Conservation (phyloP, 2,888 invertebrate genomes). For the Erannis defoliaria region DNA sequence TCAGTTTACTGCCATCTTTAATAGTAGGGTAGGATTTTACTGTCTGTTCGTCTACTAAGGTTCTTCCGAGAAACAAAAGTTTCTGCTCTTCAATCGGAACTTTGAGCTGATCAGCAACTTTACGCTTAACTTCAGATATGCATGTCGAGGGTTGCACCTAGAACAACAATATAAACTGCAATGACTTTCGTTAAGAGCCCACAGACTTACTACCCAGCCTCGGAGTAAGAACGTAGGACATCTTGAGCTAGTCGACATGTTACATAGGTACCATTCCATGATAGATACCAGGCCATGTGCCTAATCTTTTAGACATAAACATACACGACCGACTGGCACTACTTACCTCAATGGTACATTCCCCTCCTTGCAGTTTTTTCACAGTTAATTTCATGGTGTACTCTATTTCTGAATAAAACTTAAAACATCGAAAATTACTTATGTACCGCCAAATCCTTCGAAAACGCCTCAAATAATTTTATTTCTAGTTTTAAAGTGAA, state of each 20-base stretch:
- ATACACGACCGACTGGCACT: neutral
- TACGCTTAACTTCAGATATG: conserved; percentile 89
- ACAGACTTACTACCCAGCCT: too few relatives aligned
- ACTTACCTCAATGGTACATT: conserved; percentile 88
- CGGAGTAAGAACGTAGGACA: too few relatives aligned
- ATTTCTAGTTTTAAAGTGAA: too few relatives aligned
- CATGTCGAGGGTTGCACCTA: conserved; percentile 86
- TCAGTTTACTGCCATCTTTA: conserved; percentile 91
- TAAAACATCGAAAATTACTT: neutral
- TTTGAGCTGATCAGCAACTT: conserved; percentile 88
- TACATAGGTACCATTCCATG: too few relatives aligned
- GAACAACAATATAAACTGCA: conserved; percentile 42
- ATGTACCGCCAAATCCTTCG: neutral
- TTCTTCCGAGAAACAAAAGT: conserved; percentile 89
- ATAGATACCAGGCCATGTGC: neutral
- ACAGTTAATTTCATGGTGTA: conserved; percentile 89
- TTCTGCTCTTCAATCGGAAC: conserved; percentile 91
- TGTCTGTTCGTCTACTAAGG: conserved; percentile 90
- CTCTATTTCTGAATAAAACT: neutral
- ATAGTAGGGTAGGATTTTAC: conserved; percentile 90
- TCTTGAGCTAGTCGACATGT: too few relatives aligned
- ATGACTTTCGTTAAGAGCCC: too few relatives aligned
- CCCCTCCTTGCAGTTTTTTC: conserved; percentile 91
- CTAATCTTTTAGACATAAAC: neutral
- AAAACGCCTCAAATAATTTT: too few relatives aligned